Conservation (phyloP, 1,140 invertebrate species). For the Adelges cooleyi region DNA sequence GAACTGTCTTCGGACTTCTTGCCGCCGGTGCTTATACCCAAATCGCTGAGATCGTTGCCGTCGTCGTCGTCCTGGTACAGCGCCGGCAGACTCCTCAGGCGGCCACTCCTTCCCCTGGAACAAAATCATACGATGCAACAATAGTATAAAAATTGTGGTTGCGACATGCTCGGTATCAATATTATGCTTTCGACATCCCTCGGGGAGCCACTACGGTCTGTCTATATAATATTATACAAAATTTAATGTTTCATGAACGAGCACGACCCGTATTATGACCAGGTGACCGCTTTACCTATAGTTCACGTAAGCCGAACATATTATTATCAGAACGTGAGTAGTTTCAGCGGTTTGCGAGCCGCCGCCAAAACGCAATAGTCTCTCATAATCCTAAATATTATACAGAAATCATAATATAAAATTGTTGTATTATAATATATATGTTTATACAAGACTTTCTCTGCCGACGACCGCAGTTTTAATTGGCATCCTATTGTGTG, state of each 20-base stretch:
- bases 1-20: slow-evolving; percentile 38
- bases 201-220: no score
- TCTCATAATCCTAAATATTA: slow-evolving; percentile 9
- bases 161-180: no score
- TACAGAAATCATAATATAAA: slow-evolving; percentile 1
- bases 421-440: no score
- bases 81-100: slow-evolving; percentile 35
- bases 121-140: not conserved
- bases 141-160: not conserved
- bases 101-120: not conserved
- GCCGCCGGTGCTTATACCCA: slow-evolving; percentile 60
- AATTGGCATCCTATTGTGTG: slow-evolving; percentile 25
- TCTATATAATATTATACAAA: no score
- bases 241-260: no score
- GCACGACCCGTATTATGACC: no score
- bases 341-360: slow-evolving; percentile 15
- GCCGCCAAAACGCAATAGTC: not conserved
- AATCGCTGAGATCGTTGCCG: slow-evolving; percentile 62
- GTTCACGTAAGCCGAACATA: not conserved
- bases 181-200: not conserved
- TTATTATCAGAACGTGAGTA: slow-evolving; percentile 22
- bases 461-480: not conserved
- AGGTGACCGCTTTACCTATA: no score
- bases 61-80: slow-evolving; percentile 63
- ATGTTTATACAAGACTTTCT: not conserved